Conservation (phyloP, 2,888 invertebrate genomes). For the Stramonita haemastoma region DNA sequence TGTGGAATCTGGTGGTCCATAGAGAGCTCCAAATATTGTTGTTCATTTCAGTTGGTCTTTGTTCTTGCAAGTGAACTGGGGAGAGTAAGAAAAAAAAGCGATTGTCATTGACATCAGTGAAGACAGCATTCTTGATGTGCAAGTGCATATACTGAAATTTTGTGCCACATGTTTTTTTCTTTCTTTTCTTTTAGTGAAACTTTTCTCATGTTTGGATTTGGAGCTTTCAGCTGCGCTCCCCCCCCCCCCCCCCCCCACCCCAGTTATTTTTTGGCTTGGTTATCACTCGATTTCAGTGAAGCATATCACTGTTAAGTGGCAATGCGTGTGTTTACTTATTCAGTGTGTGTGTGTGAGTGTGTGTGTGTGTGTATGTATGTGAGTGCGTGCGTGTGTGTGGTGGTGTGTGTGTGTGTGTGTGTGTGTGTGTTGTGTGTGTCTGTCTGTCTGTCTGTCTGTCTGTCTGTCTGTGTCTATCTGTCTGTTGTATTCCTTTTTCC, state of each 20-base stretch:
- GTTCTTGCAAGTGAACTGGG: too few species aligned
- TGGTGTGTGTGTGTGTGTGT: background rate
- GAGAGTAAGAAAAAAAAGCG: too few species aligned
- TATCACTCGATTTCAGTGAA: background rate
- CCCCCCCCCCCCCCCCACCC: too few species aligned
- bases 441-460: background rate
- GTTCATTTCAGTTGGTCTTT: background rate
- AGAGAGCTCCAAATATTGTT: background rate
- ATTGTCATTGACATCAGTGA: too few species aligned
- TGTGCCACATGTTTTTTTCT: background rate
- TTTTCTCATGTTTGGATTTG: too few species aligned
- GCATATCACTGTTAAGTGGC: background rate
- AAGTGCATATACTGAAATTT: too few species aligned
- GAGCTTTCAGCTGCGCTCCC: too few species aligned
- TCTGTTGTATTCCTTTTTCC: too few species aligned
- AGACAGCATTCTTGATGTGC: too few species aligned
- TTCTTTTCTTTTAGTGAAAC: background rate
- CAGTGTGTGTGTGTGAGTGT: background rate
- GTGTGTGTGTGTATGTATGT: background rate
- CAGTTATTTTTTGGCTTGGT: background rate
- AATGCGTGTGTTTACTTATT: background rate
- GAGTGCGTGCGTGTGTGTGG: background rate
- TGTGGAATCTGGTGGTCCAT: background rate
- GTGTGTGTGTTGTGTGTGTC: constrained; percentile 3
- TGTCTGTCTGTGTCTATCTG: background rate